Evolutionary conservation across 2,797 vertebrate genomes (phyloP).

Genomic region (Varecia variegata): DNA sequence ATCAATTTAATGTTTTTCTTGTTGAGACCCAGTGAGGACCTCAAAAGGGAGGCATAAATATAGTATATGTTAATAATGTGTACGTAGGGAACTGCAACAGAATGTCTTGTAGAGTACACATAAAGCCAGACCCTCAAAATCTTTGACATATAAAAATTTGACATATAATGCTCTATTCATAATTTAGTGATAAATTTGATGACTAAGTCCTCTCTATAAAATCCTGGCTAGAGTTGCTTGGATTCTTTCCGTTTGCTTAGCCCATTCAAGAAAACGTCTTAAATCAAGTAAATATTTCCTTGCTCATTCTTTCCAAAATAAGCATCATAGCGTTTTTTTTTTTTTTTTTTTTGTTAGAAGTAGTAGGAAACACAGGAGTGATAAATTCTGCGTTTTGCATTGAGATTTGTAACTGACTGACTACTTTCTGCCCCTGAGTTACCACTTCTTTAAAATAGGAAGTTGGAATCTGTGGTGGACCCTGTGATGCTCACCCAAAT

Average conservation of each 20-base stretch:
- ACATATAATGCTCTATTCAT: neutral
- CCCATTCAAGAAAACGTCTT: neutral
- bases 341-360: neutral
- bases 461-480: neutral
- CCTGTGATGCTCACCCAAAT: neutral
- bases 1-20: neutral
- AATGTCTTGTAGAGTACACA: neutral
- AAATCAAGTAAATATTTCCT: neutral
- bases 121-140: neutral
- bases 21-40: neutral
- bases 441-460: neutral
- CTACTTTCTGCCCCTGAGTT: neutral
- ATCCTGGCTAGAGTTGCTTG: neutral
- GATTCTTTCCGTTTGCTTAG: neutral
- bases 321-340: neutral
- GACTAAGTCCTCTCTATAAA: neutral
- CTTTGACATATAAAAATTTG: neutral
- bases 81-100: neutral
- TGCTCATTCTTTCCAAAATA: constrained; percentile 3
- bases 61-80: neutral
- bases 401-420: neutral
- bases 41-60: neutral
- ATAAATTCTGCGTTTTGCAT: neutral
- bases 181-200: neutral
- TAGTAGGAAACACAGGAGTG: neutral